Base-by-base conservation (phyloP, 2,113 vertebrate species). In the Lepus americanus region DNA sequence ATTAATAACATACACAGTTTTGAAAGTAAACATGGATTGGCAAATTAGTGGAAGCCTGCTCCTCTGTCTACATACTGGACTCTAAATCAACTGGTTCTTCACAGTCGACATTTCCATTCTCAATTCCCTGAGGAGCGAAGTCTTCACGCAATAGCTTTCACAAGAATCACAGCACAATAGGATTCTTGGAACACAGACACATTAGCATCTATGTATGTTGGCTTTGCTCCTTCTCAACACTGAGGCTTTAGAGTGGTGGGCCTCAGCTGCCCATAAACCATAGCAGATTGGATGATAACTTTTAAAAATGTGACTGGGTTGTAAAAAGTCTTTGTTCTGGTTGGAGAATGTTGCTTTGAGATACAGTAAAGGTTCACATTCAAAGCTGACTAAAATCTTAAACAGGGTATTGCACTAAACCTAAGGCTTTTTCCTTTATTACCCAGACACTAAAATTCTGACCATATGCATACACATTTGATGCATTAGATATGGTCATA, bases 311-410 rank as follows among this genome's bases (percentile, higher is more conserved):
- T 25, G 96, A 51, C 27, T 96, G 53, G 78, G 69, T 70, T 82
- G 33, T 93, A 90, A 96, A 96, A 95, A 64, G 23, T 53, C 94
- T 88, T 89, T 23, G 1, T 92, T 92, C 61, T 94, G 83, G 12
- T 92, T 95, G 27, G 10, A 95, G 59, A 92, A 27, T 59, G 2
- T 96, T 94, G 77, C 78, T 98, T 97, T 96, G 12, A 20, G 73
- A 88, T 64, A 97, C 83, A 49, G 0, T 94, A n/a, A 25, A 13
- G 4, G 55, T 8, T 94, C 73, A 53, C 81, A 94, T 97, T 96
- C 82, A 95, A 91, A 97, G 82, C 31, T 86, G 69, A 86, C 72
- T 83, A 49, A 59, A 10, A 19, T 33, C 4, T 95, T 29, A 97
- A 51, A 90, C 31, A 74, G 23, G 36, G 17, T 33, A 55, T 69